A percentile compares a stretch with the other conserved stretches of the same genome.
Evolutionary conservation across 2,797 vertebrate species (phyloP).

Genomic region (Serranus cabrilla): DNA sequence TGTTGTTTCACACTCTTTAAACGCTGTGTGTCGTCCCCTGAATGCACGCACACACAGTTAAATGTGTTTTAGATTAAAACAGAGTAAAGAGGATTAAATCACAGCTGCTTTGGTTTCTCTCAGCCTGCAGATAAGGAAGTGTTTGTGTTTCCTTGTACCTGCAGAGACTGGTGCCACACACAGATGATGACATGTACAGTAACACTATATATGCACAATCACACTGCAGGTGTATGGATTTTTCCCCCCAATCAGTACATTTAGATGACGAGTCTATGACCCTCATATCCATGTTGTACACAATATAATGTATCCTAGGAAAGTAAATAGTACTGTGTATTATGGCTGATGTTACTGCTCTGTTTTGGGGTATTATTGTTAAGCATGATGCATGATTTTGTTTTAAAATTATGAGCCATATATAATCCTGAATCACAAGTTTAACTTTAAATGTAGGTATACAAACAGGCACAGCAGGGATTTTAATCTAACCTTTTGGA

Average conservation of each 20-base stretch:
- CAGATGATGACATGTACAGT: background rate
- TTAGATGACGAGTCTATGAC: background rate
- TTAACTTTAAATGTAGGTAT: background rate
- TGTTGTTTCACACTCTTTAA: background rate
- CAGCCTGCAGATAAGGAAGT: conserved; percentile 35
- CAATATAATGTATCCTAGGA: too few species aligned
- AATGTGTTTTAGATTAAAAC: background rate
- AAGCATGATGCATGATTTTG: background rate
- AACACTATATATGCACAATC: background rate
- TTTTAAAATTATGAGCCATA: background rate
- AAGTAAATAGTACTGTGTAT: too few species aligned
- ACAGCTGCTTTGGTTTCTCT: background rate
- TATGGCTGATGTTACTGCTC: background rate
- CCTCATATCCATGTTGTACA: background rate
- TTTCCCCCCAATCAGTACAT: background rate
- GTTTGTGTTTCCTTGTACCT: conserved; percentile 20
- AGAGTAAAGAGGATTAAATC: conserved; percentile 15
- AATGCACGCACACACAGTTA: background rate
- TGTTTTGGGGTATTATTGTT: background rate
- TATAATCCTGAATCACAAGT: background rate
- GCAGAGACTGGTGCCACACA: conserved; percentile 7
- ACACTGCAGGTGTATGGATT: background rate
- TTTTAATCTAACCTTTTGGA: too few species aligned
- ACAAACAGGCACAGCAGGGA: too few species aligned
- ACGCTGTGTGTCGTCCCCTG: background rate